Base-by-base conservation (phyloP, 92 coral and sea anemone species). In the Micromussa lordhowensis region DNA sequence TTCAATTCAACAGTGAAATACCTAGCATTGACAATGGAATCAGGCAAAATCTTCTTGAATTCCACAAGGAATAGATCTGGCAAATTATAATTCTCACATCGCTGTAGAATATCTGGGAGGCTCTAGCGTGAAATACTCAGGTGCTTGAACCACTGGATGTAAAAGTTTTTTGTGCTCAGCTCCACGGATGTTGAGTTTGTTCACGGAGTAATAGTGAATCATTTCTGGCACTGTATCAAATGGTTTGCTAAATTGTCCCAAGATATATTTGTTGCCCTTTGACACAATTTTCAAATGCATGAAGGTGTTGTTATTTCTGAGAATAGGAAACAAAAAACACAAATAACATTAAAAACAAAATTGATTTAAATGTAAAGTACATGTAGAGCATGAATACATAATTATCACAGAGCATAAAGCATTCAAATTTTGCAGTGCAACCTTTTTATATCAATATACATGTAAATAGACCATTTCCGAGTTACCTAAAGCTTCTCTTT, bases 221-320 rank as follows among this genome's bases (percentile, higher is more conserved):
- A 98, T 92, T 78, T 92, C 96, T 16, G 99, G 99, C 7, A 98
- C 96, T 22, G 93, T 90, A 86, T 96, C 95, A 78, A 96, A 98
- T 44, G 99, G 99, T 61, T 96, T 96, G 92, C 99, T 98, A 84
- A 96, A 96, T 86, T 98, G 99, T 75, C 99, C 99, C 91, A 98
- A 87, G 66, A 98, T 97, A 79, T 91, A 98, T 92, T 88, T 92
- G 49, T 94, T 90, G 28, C 86, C 58, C 63, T 77, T 86, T 57
- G 91, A 90, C 17, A 92, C 96, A 77, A 98, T 98, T 92, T 94
- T 96, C 38, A 98, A 88, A 76, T 98, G 99, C 93, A 98, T 95
- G 74, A 91, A 98, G 74, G 96, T 86, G 68, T 96, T 94, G 90
- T 94, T 98, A 68, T 94, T 98, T 93, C 99, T 98, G 92, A 73